Conservation (phyloP, 2,888 invertebrate species). For the Torymus aiolomorphi region DNA sequence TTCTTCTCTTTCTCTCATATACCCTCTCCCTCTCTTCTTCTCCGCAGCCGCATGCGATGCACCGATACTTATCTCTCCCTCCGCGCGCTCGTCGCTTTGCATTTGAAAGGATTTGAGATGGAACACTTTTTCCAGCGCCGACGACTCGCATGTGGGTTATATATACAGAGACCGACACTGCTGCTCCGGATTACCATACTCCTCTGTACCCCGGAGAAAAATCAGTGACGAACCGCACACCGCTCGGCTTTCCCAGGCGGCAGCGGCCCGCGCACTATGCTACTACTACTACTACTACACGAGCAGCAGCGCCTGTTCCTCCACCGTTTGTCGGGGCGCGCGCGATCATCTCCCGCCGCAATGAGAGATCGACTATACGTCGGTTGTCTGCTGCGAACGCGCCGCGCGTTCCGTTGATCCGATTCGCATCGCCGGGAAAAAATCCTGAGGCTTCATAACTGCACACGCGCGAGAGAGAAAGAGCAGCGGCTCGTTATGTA, state of each 20-base stretch:
- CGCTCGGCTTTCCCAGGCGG: slow-evolving; percentile 24
- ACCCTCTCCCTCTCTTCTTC: too few relatives aligned
- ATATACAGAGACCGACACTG: background rate
- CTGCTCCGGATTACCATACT: slow-evolving; percentile 4
- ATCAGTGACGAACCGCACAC: background rate
- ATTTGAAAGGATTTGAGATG: slow-evolving; percentile 1
- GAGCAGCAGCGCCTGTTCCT: background rate
- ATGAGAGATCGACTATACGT: background rate
- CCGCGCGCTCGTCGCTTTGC: background rate
- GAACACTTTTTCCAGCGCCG: too few relatives aligned
- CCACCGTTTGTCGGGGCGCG: slow-evolving; percentile 1
- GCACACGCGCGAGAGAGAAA: slow-evolving; percentile 1
- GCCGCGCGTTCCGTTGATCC: slow-evolving; percentile 24
- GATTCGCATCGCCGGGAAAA: slow-evolving; percentile 35
- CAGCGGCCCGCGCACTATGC: background rate
- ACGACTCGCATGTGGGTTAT: slow-evolving; percentile 5
- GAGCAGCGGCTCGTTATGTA: slow-evolving; percentile 9
- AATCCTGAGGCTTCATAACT: slow-evolving; percentile 34
- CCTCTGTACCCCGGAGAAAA: background rate
- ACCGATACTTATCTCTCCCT: slow-evolving; percentile 16
- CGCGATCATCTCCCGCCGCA: slow-evolving; percentile 17
- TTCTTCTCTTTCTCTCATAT: too few relatives aligned
- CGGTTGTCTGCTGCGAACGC: background rate
- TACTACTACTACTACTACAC: background rate
- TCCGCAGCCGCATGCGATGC: background rate